Base-by-base conservation (phyloP, 2,888 invertebrate species). In the Lasioglossum villosulum region DNA sequence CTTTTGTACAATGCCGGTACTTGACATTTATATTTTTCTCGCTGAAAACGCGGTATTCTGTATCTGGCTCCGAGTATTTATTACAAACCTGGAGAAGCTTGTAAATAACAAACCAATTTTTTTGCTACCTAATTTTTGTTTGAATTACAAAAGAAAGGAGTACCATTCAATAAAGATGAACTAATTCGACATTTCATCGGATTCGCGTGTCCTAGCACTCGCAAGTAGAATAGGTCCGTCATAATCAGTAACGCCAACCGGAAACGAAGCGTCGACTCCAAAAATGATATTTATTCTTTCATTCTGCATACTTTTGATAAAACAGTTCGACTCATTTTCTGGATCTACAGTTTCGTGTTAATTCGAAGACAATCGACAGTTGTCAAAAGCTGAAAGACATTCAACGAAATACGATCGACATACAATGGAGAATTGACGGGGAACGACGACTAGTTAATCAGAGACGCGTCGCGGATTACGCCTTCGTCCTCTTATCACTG, bases 391-490 rank as follows among this genome's bases (percentile, higher is more conserved):
- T 45, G 14, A 30, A 23, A 39, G 42, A 56, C 71, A 30, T 16
- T 4, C 59, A 34, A 48, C 27, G 30, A 30, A 56, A 48, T 71
- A 75, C 72, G 72, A 83, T 80, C 52, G 63, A 74, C 74, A 37
- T 73, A 77, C 77, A 70, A 86, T 78, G 74, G 74, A 56, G 73
- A 75, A 48, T 75, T 68, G 59, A 73, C 30, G 30, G 71, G n/a
- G 30, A 42, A 16, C 59, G 52, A 56, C 68, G 19, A 45, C 23
- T 71, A 74, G 48, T 12, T 78, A 77, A 82, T 75, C 70, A 30
- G 71, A 63, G 73, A 77, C 78, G 56, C 75, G 82, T 45, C 70
- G 70, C 8, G 84, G 84, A 86, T 86, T 85, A 71, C 45, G 48
- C 75, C 76, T 84, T 75, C 70, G 30, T 68, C 23, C 30, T 73